Percentiles rank a stretch among this genome's conserved stretches.
Evolutionary conservation across 2,888 invertebrate species (phyloP).

Genomic region (Oconnorella tubifera): DNA sequence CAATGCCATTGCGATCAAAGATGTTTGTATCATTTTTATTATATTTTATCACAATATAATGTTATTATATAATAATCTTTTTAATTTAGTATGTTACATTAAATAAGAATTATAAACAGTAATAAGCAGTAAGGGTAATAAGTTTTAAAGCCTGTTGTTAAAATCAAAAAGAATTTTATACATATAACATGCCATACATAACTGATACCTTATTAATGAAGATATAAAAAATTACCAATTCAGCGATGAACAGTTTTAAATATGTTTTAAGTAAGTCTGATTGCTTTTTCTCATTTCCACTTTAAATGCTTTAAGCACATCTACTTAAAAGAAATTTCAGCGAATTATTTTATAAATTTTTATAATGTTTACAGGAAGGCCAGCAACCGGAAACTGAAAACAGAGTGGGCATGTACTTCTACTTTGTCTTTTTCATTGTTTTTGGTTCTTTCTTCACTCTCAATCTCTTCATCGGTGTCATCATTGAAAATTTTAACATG

Average conservation of each 20-base stretch:
- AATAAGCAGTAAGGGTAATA: too few relatives aligned
- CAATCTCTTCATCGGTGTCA: conserved; percentile 99
- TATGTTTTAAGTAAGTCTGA: neutral
- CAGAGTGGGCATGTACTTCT: conserved; percentile 94
- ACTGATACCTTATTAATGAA: too few relatives aligned
- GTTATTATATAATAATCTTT: too few relatives aligned
- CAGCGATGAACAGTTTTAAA: neutral
- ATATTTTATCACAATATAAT: too few relatives aligned
- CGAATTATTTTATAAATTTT: neutral
- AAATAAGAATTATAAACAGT: too few relatives aligned
- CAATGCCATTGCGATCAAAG: conserved; percentile 50
- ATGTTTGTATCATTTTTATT: neutral
- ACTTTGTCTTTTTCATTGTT: conserved; percentile 97
- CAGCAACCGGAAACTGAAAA: conserved; percentile 86
- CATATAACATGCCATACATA: too few relatives aligned
- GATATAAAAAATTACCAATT: neutral
- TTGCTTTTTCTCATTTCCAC: neutral
- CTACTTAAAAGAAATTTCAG: neutral
- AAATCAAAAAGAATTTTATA: too few relatives aligned
- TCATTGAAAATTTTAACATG: conserved; percentile 99
- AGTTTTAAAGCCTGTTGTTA: too few relatives aligned
- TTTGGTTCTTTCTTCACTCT: conserved; percentile 96
- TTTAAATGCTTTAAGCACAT: neutral
- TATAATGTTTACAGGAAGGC: neutral
- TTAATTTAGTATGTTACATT: too few relatives aligned